Base-by-base conservation (phyloP, 2,113 vertebrate genomes). In the Atherinomorus stipes region DNA sequence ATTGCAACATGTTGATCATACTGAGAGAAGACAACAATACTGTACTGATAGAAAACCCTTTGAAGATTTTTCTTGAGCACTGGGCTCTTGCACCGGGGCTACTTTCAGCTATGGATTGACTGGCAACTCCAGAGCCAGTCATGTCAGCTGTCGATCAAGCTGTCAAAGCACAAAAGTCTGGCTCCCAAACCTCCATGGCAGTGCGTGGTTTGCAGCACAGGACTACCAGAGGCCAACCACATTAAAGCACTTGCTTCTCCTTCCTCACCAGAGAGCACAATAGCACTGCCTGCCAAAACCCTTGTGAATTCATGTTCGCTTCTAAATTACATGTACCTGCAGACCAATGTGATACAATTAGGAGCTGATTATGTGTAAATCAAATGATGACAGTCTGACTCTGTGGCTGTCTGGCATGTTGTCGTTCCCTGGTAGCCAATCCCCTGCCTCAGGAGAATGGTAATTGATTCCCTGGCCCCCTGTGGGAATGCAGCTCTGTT, bases 381-480 rank as follows among this genome's bases (percentile, higher is more conserved):
- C 82, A 88, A 85, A 89, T 66, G 84, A 81, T 87, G 87, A 89
- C 83, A 85, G 76, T 44, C 78, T 80, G 83, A 86, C 73, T 42
- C 40, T 65, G 85, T 25, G 59, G 69, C 60, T 95, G 93, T 95
- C 95, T 96, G 96, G 95, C 94, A 94, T 95, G 93, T 96, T 96
- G 95, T 96, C 95, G 94, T 96, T 94, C 94, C 92, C 94, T 90
- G 92, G 93, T 95, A 95, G 95, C 95, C 96, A 80, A 84, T 76
- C 95, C 93, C 89, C 95, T 94, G 95, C 95, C 95, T 95, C 94
- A 91, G 95, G 95, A 97, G 95, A 95, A 93, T 87, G 94, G 95
- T 97, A 97, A 98, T 98, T 97, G 96, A 97, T 97, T 97, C 95
- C 88, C 92, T 40, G 93, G 90, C 93, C 91, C 94, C 94, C 95